phyloP scores from a whole-genome alignment of 1,140 invertebrate species.

The Zelostemma sp. region DNA sequence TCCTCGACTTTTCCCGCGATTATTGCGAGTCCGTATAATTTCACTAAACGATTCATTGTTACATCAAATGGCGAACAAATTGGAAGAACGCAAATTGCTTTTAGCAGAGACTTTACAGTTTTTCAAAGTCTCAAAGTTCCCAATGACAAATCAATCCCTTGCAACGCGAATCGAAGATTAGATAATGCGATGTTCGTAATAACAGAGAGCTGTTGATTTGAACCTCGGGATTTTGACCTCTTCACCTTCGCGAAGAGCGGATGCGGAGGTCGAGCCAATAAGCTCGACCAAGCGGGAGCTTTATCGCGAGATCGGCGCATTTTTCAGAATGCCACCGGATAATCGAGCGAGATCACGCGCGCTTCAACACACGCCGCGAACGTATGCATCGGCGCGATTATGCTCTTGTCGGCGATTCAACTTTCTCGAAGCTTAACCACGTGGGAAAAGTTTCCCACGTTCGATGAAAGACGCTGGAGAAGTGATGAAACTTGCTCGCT shows the following conservation, averaged over 20 bases:
- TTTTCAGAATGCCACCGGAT: neutral
- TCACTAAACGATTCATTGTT: slow-evolving; percentile 36
- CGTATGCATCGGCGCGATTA: slow-evolving; percentile 2
- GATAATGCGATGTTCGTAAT: neutral
- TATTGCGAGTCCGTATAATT: slow-evolving; percentile 42
- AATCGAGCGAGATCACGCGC: slow-evolving; percentile 6
- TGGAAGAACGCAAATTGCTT: no score
- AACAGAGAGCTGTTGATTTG: no score
- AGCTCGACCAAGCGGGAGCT: neutral
- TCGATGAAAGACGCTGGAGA: neutral
- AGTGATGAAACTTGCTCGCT: neutral
- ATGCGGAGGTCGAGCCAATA: neutral
- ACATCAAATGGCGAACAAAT: neutral
- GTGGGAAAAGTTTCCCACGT: slow-evolving; percentile 10
- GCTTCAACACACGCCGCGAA: neutral
- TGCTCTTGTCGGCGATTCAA: slow-evolving; percentile 2
- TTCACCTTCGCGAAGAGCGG: neutral
- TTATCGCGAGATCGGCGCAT: neutral
- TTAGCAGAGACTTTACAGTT: no score
- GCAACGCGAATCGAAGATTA: no score
- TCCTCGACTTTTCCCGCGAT: slow-evolving; percentile 5
- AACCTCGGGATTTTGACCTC: neutral
- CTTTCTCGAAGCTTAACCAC: slow-evolving; percentile 3
- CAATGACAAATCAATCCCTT: no score
- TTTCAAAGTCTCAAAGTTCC: no score